Evolutionary conservation across 1,140 invertebrate species (phyloP), one percentile per base, ranked within the genome.

Genomic region (Teleopsis dalmanni): DNA sequence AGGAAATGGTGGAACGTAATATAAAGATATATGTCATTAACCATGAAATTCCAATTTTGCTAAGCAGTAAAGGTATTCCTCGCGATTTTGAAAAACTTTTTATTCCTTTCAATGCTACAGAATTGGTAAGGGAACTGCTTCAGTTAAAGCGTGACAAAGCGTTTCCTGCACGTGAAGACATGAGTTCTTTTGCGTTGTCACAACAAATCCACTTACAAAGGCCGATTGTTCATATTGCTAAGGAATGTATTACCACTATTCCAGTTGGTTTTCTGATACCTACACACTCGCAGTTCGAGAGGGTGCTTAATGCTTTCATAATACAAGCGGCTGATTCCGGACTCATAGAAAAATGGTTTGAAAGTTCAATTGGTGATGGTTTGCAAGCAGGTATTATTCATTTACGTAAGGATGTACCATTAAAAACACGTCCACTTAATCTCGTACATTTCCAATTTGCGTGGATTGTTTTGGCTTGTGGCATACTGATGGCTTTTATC

Each of bases 391-490:
- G 51, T 13, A 44, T 52, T 23, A 21, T 48, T 22, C 40, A 9
- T 18, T 13, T 51, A 22, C 35, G 26, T 5, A 34, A n/a, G 3
- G 16, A 29, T 19, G 14, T 29, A 31, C 26, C 42, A 4, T n/a
- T n/a, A 3, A 27, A 38, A 3, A 16, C 33, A 14, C 35, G 27
- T 2, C 49, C 49, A 23, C 26, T 51, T 11, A 34, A 23, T 18
- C 22, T 33, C 35, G 35, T 44, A 21, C 47, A 52, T 26, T 52
- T 52, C 48, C 51, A 52, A 34, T 52, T 52, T 19, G 51, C 46
- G 7, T 52, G 50, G 50, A 27, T 47, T 37, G 46, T 47, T 13
- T 44, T 47, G 44, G 29, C 19, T 16, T 38, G 31, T 1, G 50
- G 50, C 16, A 35, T 42, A 11, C 13, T 43, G 21, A n/a, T 34